Evolutionary conservation across 2,113 vertebrate genomes (phyloP).

Genomic region (Grammomys surdaster): DNA sequence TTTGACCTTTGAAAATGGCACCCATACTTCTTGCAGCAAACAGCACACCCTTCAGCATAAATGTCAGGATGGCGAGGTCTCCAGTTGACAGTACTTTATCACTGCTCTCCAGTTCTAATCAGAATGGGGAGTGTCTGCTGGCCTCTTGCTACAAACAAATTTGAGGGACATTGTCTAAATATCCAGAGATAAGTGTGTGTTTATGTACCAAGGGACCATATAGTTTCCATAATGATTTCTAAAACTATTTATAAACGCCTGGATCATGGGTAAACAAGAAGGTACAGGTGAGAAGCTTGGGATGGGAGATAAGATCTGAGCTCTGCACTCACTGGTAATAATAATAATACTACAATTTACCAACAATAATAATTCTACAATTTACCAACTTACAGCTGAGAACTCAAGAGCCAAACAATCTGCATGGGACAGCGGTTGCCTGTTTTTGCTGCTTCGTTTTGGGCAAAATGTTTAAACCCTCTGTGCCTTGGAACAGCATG

Average conservation of each 20-base stretch:
- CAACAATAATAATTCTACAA: neutral
- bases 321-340: neutral
- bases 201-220: neutral
- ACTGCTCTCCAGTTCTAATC: conserved; percentile 52
- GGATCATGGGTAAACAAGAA: neutral
- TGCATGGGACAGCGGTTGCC: no score
- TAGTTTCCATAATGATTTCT: conserved; percentile 74
- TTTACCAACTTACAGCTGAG: neutral
- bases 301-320: neutral
- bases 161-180: conserved; percentile 72
- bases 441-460: neutral
- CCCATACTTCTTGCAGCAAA: conserved; percentile 85
- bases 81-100: conserved; percentile 74
- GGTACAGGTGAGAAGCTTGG: neutral
- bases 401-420: neutral
- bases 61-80: conserved; percentile 58
- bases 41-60: conserved; percentile 70
- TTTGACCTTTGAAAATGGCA: conserved; percentile 85
- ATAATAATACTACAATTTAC: neutral
- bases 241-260: conserved; percentile 49
- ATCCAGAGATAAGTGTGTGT: conserved; percentile 67
- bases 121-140: conserved; percentile 50
- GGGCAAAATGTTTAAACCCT: neutral
- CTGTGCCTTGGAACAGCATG: neutral
- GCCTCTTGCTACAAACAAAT: conserved; percentile 59